These are phyloP conservation scores for Sander lucioperca DNA, from an alignment of 2,113 vertebrate genomes.

Conservation along the genomic window DNA sequence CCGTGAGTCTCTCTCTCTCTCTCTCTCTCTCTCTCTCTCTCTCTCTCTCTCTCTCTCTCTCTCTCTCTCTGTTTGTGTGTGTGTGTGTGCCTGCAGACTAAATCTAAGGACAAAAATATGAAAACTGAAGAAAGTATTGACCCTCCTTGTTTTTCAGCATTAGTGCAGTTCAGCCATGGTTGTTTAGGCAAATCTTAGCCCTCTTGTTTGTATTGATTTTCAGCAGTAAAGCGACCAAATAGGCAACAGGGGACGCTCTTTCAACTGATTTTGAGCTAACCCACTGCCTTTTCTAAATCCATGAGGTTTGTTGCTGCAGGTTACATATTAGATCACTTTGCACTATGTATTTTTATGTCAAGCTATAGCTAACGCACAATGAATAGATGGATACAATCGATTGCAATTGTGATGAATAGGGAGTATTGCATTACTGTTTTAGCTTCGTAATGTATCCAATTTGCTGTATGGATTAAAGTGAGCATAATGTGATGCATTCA, in stretches of 20 bases:
- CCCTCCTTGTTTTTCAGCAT: not conserved
- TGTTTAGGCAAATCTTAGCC: not conserved
- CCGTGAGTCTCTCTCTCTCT: not conserved
- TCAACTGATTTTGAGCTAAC: slow-evolving; percentile 31
- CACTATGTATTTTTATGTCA: not conserved
- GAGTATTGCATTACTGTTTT: not conserved
- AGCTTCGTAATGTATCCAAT: not conserved
- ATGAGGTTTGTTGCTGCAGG: slow-evolving; percentile 17
- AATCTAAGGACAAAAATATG: not conserved
- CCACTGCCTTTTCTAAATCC: not conserved
- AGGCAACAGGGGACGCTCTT: slow-evolving; percentile 67
- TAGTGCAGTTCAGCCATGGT: not conserved
- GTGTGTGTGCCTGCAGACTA: not conserved
- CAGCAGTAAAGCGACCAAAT: not conserved
- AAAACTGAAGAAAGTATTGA: not conserved
- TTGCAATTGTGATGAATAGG: not conserved
- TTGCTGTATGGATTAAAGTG: not conserved
- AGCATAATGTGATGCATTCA: not conserved
- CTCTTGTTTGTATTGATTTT: slow-evolving; percentile 2
- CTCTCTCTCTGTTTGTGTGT: not conserved
- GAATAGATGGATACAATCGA: not conserved
- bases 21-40: slow-evolving; percentile 25
- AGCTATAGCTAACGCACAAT: too few species aligned
- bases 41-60: slow-evolving; percentile 10
- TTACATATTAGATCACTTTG: not conserved